Evolutionary conservation across 2,113 vertebrate species (phyloP).

Genomic region (Hepsetus odoe): DNA sequence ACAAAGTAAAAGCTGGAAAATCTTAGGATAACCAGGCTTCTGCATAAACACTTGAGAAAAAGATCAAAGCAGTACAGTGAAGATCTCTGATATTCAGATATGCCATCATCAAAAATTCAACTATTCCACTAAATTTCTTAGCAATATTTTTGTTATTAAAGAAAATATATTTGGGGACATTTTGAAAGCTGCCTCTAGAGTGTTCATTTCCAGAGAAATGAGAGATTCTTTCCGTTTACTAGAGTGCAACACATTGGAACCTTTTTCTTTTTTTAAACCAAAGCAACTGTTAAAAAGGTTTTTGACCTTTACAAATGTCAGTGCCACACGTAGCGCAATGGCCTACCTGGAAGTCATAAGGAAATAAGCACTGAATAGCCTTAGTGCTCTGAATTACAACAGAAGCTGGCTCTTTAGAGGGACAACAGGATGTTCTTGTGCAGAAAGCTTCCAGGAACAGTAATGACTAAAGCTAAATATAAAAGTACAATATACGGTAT

Average conservation of each 20-base stretch:
- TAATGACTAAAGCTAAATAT: neutral
- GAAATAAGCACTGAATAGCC: constrained; percentile 48
- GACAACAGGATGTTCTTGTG: constrained; percentile 24
- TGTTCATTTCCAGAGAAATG: neutral
- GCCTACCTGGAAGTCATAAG: constrained; percentile 37
- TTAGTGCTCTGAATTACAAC: constrained; percentile 42
- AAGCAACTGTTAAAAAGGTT: constrained; percentile 34
- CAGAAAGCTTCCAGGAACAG: constrained; percentile 8
- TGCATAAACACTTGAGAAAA: neutral
- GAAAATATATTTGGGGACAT: neutral
- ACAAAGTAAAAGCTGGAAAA: neutral
- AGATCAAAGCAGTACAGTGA: neutral
- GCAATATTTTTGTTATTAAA: neutral
- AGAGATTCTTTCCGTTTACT: neutral
- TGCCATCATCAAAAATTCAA: neutral
- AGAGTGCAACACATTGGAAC: constrained; percentile 2
- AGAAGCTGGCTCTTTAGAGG: constrained; percentile 33
- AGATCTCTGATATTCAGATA: neutral
- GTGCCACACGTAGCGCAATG: constrained; percentile 39
- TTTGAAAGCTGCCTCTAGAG: neutral
- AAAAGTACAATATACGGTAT: neutral
- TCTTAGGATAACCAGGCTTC: neutral
- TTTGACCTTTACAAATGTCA: constrained; percentile 56
- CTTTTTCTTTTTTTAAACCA: constrained; percentile 14
- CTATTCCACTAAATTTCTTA: neutral